Conservation (phyloP, 2,113 vertebrate species). For the Phrynosoma platyrhinos region DNA sequence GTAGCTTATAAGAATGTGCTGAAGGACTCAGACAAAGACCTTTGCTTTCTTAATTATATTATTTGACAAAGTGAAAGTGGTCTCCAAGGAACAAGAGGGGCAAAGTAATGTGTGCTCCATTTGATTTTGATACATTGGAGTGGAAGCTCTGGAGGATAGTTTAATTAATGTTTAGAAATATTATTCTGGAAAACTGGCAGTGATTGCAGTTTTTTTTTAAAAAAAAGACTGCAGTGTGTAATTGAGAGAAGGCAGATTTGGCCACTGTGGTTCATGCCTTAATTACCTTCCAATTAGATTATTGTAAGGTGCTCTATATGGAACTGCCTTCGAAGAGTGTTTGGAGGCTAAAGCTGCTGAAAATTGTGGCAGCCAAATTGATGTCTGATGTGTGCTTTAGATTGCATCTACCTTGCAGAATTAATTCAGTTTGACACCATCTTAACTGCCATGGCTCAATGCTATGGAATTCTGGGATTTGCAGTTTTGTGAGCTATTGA, state of each 20-base stretch:
- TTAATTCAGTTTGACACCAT: no score
- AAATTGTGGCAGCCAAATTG: not conserved
- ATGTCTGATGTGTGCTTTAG: no score
- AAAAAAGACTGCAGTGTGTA: not conserved
- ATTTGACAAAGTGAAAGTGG: conserved; percentile 32
- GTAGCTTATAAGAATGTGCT: conserved; percentile 66
- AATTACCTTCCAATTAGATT: no score
- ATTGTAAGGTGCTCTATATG: no score
- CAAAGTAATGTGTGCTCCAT: conserved; percentile 37
- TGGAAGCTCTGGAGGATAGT: conserved; percentile 30
- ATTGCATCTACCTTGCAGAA: no score
- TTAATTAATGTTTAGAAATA: conserved; percentile 46
- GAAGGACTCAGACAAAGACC: conserved; percentile 21
- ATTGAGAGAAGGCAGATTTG: not conserved
- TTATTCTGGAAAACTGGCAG: not conserved
- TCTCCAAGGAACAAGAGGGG: conserved; percentile 34
- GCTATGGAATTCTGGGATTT: no score
- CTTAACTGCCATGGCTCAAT: no score
- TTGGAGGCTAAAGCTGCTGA: no score
- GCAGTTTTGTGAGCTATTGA: no score
- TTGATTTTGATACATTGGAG: conserved; percentile 49
- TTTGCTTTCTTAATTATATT: conserved; percentile 48
- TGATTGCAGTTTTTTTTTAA: not conserved
- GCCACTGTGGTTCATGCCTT: no score
- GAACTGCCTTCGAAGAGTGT: no score